Base-by-base conservation (phyloP, 2,888 invertebrate species). In the Alviniconcha strummeri region DNA sequence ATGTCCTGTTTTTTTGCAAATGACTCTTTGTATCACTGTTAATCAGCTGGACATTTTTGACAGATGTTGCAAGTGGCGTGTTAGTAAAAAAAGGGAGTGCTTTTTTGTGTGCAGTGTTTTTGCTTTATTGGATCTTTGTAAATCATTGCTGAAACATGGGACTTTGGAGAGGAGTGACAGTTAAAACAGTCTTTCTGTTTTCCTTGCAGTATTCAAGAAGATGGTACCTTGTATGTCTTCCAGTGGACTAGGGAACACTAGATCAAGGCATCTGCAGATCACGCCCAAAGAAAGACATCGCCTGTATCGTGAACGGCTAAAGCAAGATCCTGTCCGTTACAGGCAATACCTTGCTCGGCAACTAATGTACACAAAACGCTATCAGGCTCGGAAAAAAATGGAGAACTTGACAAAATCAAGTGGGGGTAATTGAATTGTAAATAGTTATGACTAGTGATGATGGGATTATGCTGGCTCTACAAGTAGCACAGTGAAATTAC, bases 321-420 rank as follows among this genome's bases (percentile, higher is more conserved):
- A 78, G 78, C 78, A 78, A 64, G 78, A 78, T 17, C 78, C 78
- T 36, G 60, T 64, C 36, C 78, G 78, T 78, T 78, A 78, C 78
- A 78, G 78, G 64, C 78, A 78, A 60, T 78, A 78, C 64, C 78
- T 78, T 52, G 13, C 78, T 60, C 60, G 78, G n/a, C 78, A 78
- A 17, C 78, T 78, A 60, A 78, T 78, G 78, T 78, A 64, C 64
- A 78, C 78, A 78, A 78, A 78, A 15, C 60, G 78, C 13, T 78
- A 78, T 78, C 78, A 78, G 36, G 78, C 78, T 57, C 78, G 78
- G 57, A 78, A 78, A 64, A 78, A 64, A n/a, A 6, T 78, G 19
- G 78, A 78, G 52, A 7, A 57, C 13, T 64, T 64, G 57, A 52
- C n/a, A 15, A 78, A 36, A 60, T 13, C 36, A 78, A 55, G 13